Conservation (phyloP, 37 sponge, comb jelly and placozoan genomes). For the Hormiphora californensis region DNA sequence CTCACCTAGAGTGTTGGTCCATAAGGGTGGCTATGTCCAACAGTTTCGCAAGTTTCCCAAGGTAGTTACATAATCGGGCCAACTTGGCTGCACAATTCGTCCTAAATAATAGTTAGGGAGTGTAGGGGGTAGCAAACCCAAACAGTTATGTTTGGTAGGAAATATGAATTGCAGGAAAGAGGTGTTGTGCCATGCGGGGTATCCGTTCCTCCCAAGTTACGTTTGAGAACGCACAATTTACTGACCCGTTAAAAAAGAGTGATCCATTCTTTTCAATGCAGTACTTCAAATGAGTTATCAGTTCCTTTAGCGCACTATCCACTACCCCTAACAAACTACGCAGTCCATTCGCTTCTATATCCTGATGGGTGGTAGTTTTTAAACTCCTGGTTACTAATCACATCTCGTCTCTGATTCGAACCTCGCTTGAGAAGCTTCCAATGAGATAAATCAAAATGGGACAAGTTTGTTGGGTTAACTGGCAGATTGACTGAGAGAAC, state of each 20-base stretch:
- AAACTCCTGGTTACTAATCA: too few relatives aligned
- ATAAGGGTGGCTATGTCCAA: slow-evolving; percentile 18
- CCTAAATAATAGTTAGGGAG: background rate
- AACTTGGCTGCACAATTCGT: slow-evolving; percentile 35
- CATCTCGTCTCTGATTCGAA: background rate
- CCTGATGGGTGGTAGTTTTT: too few relatives aligned
- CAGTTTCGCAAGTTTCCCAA: background rate
- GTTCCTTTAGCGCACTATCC: slow-evolving; percentile 29
- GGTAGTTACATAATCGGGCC: slow-evolving; percentile 5
- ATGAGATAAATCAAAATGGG: background rate
- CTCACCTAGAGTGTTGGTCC: slow-evolving; percentile 34
- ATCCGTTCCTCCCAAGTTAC: too few relatives aligned
- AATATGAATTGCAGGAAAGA: too few relatives aligned
- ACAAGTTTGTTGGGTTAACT: too few relatives aligned
- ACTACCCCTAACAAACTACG: slow-evolving; percentile 36
- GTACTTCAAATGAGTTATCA: slow-evolving; percentile 3
- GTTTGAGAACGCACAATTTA: too few relatives aligned
- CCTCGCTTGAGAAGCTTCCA: background rate
- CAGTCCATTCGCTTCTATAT: slow-evolving; percentile 34
- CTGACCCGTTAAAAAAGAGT: slow-evolving; percentile 48
- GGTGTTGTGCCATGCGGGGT: too few relatives aligned
- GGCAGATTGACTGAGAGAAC: too few relatives aligned
- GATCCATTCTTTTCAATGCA: slow-evolving; percentile 28
- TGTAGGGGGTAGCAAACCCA: background rate
- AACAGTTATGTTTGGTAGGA: too few relatives aligned